Conservation (phyloP, 2,797 vertebrate species). For the Sebastes taczanowskii region DNA sequence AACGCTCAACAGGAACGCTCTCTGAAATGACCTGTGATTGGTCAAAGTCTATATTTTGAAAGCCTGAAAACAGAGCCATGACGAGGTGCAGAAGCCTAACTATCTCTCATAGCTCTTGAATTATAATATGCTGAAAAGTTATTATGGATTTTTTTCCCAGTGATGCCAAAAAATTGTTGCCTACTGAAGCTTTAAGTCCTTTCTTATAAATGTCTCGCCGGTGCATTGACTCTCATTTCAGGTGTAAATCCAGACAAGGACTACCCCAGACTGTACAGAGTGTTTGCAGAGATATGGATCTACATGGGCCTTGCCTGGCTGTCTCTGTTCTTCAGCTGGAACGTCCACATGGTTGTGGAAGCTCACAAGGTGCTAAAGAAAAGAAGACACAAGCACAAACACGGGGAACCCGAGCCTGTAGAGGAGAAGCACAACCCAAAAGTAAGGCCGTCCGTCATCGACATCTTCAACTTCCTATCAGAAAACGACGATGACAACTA, state of each 20-base stretch:
- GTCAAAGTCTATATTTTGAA: too few species aligned
- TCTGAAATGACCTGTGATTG: too few species aligned
- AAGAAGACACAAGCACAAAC: slow-evolving; percentile 85
- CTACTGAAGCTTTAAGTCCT: not conserved
- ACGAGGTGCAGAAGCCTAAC: too few species aligned
- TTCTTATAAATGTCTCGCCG: not conserved
- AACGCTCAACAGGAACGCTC: too few species aligned
- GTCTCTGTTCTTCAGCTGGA: slow-evolving; percentile 99
- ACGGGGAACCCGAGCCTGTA: slow-evolving; percentile 69
- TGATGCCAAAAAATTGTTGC: too few species aligned
- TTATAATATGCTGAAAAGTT: too few species aligned
- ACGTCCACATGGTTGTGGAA: slow-evolving; percentile 97
- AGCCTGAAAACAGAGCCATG: too few species aligned
- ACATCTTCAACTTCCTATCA: slow-evolving; percentile 93
- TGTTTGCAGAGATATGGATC: slow-evolving; percentile 94
- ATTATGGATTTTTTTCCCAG: too few species aligned
- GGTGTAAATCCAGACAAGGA: slow-evolving; percentile 89
- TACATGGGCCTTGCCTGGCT: slow-evolving; percentile 97
- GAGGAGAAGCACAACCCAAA: slow-evolving; percentile 47
- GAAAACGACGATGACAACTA: slow-evolving; percentile 92
- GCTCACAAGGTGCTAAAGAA: slow-evolving; percentile 96
- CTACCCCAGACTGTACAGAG: slow-evolving; percentile 90
- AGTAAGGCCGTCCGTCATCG: slow-evolving; percentile 76
- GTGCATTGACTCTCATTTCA: slow-evolving; percentile 59
- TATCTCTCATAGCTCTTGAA: too few species aligned